Base-by-base conservation (phyloP, 2,888 invertebrate genomes). In the Smittia aterrima region DNA sequence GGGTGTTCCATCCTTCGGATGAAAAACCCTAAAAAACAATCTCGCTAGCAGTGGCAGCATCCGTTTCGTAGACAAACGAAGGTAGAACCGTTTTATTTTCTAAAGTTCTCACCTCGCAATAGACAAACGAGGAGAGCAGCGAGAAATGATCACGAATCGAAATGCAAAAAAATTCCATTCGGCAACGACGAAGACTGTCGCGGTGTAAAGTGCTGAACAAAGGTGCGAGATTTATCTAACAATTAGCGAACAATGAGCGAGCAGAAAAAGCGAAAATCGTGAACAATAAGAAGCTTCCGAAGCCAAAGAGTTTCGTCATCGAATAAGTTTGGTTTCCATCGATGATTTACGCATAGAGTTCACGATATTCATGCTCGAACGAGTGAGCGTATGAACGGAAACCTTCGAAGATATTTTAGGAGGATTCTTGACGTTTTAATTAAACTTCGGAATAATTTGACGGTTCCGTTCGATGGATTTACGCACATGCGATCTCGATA, bases 381-480 rank as follows among this genome's bases (percentile, higher is more conserved):
- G 24, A 64, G 7, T 18, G n/a, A 24, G 1, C 22, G n/a, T 9
- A 27, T 7, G 3, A 66, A 20, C n/a, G 27, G 9, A 18, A 38
- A 16, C n/a, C 53, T 53, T 53, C 16, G 9, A 18, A 7, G 66
- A 20, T 9, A 18, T 25, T n/a, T 16, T n/a, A 38, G 32, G 38
- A 66, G 40, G 11, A 24, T 25, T 64, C 25, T 64, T 40, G 66
- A 66, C 66, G 40, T 20, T 66, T 66, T 66, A 66, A 66, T 66
- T 66, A 66, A 16, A 4, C n/a, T n/a, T n/a, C 38, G 38, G 9
- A 38, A 38, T 38, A 9, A 4, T 38, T 38, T 38, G 9, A 38
- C 38, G 38, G 9, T 38, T 38, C 38, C 38, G 27, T 66, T 32
- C 11, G 38, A 66, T 27, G 66, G 66, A 66, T 38, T 66, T 66